A percentile compares a stretch with the other conserved stretches of the same genome.
phyloP scores from a whole-genome alignment of 2,888 invertebrate species.

The Chrysotoxum bicinctum region DNA sequence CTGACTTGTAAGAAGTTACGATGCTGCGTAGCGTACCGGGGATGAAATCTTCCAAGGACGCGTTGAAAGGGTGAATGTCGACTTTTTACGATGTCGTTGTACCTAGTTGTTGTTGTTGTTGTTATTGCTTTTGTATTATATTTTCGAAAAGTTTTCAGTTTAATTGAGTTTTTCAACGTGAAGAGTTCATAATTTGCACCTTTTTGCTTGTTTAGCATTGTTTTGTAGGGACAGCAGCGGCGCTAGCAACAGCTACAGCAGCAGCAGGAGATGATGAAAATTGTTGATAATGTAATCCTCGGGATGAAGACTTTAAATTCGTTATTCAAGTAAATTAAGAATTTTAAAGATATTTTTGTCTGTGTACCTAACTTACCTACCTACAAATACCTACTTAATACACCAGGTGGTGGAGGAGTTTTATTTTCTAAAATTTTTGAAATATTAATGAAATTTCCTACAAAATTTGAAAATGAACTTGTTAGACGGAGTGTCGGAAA shows the following conservation, averaged over 20 bases:
- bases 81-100: constrained; percentile 4
- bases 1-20: constrained; percentile 27
- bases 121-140: constrained; percentile 32
- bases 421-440: constrained; percentile 8
- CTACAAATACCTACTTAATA: neutral
- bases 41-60: neutral
- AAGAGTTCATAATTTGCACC: constrained; percentile 69
- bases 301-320: constrained; percentile 54
- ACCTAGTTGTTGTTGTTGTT: constrained; percentile 9
- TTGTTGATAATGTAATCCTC: constrained; percentile 60
- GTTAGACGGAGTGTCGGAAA: neutral
- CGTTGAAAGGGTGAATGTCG: constrained; percentile 11
- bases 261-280: constrained; percentile 20
- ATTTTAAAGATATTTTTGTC: constrained; percentile 45
- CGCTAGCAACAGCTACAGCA: neutral
- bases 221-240: neutral
- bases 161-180: constrained; percentile 80
- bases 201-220: constrained; percentile 55
- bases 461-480: constrained; percentile 20
- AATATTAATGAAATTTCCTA: constrained; percentile 31
- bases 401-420: neutral
- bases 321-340: constrained; percentile 47
- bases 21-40: constrained; percentile 3
- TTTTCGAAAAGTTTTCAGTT: constrained; percentile 78
- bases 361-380: neutral